These are phyloP conservation scores for Caenorhabditis sulstoni DNA, from an alignment of 2,888 invertebrate genomes.

Conservation along the genomic window DNA sequence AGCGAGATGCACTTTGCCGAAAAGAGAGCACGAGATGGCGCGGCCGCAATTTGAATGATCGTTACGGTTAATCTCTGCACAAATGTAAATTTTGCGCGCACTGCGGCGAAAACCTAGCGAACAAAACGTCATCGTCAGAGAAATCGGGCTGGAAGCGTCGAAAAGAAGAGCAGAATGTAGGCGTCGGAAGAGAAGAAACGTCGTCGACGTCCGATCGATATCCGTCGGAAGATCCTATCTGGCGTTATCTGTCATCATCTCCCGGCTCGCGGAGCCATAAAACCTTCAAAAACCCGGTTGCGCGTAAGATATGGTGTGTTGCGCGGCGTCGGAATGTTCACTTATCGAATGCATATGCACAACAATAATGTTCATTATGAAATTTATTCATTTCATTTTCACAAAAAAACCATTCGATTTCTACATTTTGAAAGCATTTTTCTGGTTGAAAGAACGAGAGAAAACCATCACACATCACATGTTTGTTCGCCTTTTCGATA, in stretches of 20 bases:
- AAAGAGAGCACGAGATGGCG: constrained; percentile 38
- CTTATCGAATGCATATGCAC: too few species aligned
- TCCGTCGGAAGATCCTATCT: constrained; percentile 32
- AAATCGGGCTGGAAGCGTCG: neutral
- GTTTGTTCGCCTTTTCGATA: constrained; percentile 25
- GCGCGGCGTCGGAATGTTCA: neutral
- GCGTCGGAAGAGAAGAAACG: constrained; percentile 51
- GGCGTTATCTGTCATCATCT: neutral
- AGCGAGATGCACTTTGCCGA: constrained; percentile 35
- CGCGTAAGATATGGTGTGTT: neutral
- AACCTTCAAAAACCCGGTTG: neutral
- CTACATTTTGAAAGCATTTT: neutral
- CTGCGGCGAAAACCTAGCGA: constrained; percentile 11
- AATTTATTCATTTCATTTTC: too few species aligned
- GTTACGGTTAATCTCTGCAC: constrained; percentile 46
- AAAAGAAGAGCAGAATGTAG: constrained; percentile 10
- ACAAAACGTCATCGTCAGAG: constrained; percentile 2
- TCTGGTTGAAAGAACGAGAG: neutral
- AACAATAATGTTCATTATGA: too few species aligned
- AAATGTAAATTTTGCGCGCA: constrained; percentile 35
- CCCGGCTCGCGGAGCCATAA: neutral
- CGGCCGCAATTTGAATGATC: constrained; percentile 12
- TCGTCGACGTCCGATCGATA: constrained; percentile 21
- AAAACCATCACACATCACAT: constrained; percentile 12
- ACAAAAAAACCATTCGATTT: too few species aligned